These are phyloP conservation scores for Tetramorium simillimum DNA, from an alignment of 1,140 invertebrate genomes.

Conservation along the genomic window DNA sequence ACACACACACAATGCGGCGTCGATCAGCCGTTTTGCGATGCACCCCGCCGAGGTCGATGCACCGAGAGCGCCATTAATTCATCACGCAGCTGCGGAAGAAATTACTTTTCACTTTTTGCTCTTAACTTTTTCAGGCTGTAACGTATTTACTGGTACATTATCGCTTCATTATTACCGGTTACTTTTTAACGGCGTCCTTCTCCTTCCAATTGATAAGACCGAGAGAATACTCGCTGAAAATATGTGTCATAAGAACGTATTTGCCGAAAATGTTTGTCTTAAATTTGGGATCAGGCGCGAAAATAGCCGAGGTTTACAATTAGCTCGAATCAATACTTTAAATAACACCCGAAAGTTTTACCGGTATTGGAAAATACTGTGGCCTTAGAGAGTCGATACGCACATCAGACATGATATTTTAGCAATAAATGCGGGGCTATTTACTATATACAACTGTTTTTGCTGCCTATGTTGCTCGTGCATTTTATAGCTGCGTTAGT, in stretches of 20 bases:
- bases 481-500: neutral
- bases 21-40: neutral
- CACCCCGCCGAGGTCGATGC: neutral
- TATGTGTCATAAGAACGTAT: too few relatives aligned
- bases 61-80: neutral
- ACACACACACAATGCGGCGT: neutral
- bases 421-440: neutral
- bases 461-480: neutral
- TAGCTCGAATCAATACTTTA: neutral
- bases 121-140: too few relatives aligned
- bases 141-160: neutral
- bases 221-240: neutral
- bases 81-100: neutral
- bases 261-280: too few relatives aligned
- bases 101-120: neutral
- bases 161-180: neutral
- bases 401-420: neutral
- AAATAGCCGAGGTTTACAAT: neutral
- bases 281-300: neutral
- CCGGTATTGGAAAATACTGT: neutral
- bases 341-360: neutral
- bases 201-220: neutral
- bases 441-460: neutral
- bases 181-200: neutral
- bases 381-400: neutral